Base-by-base conservation (phyloP, 1,140 invertebrate species). In the Leguminivora glycinivorella region DNA sequence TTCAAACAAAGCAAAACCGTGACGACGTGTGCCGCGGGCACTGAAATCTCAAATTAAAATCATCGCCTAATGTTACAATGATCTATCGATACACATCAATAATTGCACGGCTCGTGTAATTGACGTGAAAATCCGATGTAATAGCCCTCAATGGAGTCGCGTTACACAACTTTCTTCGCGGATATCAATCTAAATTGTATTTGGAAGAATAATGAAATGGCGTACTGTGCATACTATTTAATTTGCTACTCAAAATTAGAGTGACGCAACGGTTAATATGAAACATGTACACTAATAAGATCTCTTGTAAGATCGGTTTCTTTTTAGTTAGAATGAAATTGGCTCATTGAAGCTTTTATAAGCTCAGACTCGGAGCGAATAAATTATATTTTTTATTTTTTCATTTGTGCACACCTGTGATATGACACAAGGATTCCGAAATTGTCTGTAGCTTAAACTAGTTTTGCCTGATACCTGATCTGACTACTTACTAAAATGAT, bases 91-190 rank as follows among this genome's bases (percentile, higher is more conserved):
- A 63, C 58, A 63, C 58, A 63, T 63, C 58, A 63, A 63, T 63
- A 63, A 63, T 63, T 63, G 58, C 58, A 63, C n/a, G 58, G 58
- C 58, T 63, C n/a, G 58, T 63, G 58, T 63, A 63, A 63, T 63
- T 63, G 58, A 63, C 58, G 58, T 31, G 58, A 63, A 63, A 63
- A 63, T 63, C 26, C 58, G 25, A 63, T 29, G 58, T 63, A 63
- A 63, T 63, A 63, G 58, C 29, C 58, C 25, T 63, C 58, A 63
- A 63, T 63, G 26, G 58, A 63, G 56, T 52, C 56, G 56, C 58
- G n/a, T 63, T 63, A 63, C 58, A 63, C 58, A 63, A 63, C 58
- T 63, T 63, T 63, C 58, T 63, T 63, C 58, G 58, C 58, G 58
- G 58, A 63, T 63, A 63, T 63, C 58, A 34, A 63, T 63, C 58